A percentile compares a stretch with the other conserved stretches of the same genome.
Conservation (phyloP, 1,140 invertebrate species). For the Anadara kagoshimensis region DNA sequence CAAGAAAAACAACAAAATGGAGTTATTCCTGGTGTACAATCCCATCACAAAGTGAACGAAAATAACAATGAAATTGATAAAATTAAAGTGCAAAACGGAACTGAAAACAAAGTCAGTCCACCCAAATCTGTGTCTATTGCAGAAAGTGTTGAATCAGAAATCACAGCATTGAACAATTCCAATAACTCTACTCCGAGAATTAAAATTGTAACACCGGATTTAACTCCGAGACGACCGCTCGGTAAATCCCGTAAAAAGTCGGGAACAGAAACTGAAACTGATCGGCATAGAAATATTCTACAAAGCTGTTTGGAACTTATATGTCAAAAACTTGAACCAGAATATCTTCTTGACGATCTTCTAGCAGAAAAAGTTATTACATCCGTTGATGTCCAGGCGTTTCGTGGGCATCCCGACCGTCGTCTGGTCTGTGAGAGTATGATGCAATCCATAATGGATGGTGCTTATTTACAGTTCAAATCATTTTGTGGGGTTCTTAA, state of each 20-base stretch:
- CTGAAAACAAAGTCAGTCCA: not conserved
- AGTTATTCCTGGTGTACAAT: not conserved
- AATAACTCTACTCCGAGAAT: slow-evolving; percentile 35
- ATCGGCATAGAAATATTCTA: slow-evolving; percentile 58
- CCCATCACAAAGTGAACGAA: not conserved
- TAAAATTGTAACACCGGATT: slow-evolving; percentile 58
- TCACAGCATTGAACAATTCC: not conserved
- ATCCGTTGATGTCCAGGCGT: slow-evolving; percentile 53
- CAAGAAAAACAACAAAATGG: slow-evolving; percentile 17
- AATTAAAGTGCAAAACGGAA: not conserved
- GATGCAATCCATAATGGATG: slow-evolving; percentile 50
- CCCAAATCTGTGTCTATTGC: not conserved
- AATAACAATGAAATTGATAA: slow-evolving; percentile 35
- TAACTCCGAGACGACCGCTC: slow-evolving; percentile 38
- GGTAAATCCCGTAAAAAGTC: slow-evolving; percentile 46
- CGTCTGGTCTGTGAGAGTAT: slow-evolving; percentile 63
- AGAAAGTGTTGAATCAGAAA: not conserved
- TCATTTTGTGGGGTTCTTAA: slow-evolving; percentile 58
- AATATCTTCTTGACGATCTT: slow-evolving; percentile 53
- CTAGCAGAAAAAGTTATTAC: slow-evolving; percentile 44
- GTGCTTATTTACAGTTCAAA: slow-evolving; percentile 46
- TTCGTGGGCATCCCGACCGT: slow-evolving; percentile 57
- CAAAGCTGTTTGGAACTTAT: slow-evolving; percentile 58
- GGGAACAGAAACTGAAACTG: slow-evolving; percentile 42
- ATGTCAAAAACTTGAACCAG: slow-evolving; percentile 60